These are phyloP conservation scores for Acanthosepion pharaonis DNA, from an alignment of 2,888 invertebrate species.

Conservation along the genomic window DNA sequence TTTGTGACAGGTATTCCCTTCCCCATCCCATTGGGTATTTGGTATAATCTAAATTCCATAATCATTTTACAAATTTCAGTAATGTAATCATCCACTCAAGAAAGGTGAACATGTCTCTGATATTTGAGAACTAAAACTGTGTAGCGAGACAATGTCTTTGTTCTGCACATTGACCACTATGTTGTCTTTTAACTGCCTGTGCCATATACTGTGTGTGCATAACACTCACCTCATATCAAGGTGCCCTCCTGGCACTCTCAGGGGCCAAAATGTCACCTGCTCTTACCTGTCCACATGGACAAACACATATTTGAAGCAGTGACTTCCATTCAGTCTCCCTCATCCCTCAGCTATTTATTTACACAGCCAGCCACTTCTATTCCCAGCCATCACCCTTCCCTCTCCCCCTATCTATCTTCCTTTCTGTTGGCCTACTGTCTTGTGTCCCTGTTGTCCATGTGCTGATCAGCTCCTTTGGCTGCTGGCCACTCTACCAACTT, in stretches of 20 bases:
- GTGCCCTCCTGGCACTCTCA: conserved; percentile 20
- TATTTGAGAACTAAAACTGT: background rate
- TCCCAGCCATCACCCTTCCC: background rate
- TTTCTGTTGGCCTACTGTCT: background rate
- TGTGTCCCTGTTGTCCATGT: background rate
- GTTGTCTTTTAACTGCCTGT: background rate
- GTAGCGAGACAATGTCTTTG: background rate
- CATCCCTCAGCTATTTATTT: background rate
- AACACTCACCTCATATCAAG: background rate
- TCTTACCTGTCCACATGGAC: background rate
- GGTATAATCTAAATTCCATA: background rate
- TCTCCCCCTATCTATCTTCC: background rate
- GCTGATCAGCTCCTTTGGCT: conserved; percentile 10
- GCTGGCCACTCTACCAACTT: background rate
- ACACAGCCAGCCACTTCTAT: background rate
- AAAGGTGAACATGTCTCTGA: background rate
- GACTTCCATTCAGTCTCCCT: background rate
- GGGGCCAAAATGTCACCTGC: background rate
- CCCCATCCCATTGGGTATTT: background rate
- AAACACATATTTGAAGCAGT: background rate
- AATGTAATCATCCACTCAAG: background rate
- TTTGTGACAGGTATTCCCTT: background rate
- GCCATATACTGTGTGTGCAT: background rate
- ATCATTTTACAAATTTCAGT: background rate
- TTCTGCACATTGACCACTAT: background rate